Conservation (phyloP, 2,888 invertebrate species). For the Orthosia gracilis region DNA sequence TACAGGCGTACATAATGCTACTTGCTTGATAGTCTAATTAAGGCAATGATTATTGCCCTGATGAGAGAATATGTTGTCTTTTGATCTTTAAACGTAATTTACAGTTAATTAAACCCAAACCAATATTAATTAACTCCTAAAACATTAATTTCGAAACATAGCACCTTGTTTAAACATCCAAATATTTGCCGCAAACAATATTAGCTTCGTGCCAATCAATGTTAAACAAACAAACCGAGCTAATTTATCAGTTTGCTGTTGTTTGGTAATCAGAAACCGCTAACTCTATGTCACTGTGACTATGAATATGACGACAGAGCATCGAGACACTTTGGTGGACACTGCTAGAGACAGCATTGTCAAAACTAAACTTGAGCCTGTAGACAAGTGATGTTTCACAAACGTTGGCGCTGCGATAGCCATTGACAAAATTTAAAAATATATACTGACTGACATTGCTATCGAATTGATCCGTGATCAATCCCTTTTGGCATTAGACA, state of each 20-base stretch:
- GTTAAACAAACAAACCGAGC: conserved; percentile 40
- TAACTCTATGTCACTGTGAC: conserved; percentile 9
- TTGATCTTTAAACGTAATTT: conserved; percentile 27
- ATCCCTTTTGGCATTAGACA: no score
- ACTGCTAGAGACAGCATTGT: neutral
- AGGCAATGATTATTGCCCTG: neutral
- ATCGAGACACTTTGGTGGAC: neutral
- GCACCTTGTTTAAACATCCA: conserved; percentile 16
- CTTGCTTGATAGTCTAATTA: neutral
- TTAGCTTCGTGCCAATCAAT: conserved; percentile 48
- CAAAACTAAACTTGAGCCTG: neutral
- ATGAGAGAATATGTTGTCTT: neutral
- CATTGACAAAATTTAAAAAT: no score
- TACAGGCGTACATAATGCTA: neutral
- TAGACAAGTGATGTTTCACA: no score
- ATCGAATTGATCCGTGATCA: no score
- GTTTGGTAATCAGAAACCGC: conserved; percentile 33
- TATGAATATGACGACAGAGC: neutral
- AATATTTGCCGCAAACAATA: conserved; percentile 42
- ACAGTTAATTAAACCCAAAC: conserved; percentile 6
- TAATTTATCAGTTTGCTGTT: conserved; percentile 36
- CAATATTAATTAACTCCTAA: conserved; percentile 16
- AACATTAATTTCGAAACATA: conserved; percentile 23
- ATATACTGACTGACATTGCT: no score
- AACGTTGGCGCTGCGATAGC: no score